Conservation (phyloP, 2,888 invertebrate species). For the Dynastes maya region DNA sequence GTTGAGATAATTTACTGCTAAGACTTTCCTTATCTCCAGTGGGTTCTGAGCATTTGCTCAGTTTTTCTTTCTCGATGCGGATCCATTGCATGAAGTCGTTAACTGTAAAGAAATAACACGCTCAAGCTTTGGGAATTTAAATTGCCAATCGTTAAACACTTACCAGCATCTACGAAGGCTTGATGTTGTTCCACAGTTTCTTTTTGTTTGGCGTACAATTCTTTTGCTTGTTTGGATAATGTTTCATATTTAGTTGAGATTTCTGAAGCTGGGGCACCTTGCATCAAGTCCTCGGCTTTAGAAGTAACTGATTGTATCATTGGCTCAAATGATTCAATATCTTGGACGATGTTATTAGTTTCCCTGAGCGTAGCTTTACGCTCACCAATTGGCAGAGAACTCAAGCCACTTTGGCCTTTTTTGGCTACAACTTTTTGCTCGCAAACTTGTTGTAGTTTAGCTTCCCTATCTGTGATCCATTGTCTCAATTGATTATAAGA, state of each 20-base stretch:
- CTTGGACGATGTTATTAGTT: constrained; percentile 95
- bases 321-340: constrained; percentile 96
- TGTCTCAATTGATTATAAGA: constrained; percentile 93
- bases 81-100: constrained; percentile 95
- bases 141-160: constrained; percentile 35
- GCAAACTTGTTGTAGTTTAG: constrained; percentile 91
- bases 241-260: constrained; percentile 93
- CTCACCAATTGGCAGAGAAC: constrained; percentile 86
- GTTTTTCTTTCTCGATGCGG: constrained; percentile 89
- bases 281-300: constrained; percentile 93
- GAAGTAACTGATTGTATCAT: constrained; percentile 96
- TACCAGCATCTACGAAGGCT: constrained; percentile 90
- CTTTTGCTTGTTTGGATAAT: constrained; percentile 91
- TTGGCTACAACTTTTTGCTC: constrained; percentile 89
- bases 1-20: constrained; percentile 88
- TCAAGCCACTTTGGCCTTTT: constrained; percentile 85
- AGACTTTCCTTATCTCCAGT: constrained; percentile 93
- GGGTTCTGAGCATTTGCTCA: constrained; percentile 93
- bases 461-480: constrained; percentile 95
- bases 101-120: constrained; percentile 49
- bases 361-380: constrained; percentile 91
- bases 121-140: too few relatives aligned
- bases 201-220: constrained; percentile 90
- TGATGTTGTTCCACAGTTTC: constrained; percentile 93
- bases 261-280: constrained; percentile 92